Evolutionary conservation across 1,140 invertebrate species (phyloP).

Genomic region (Heterodera schachtii): DNA sequence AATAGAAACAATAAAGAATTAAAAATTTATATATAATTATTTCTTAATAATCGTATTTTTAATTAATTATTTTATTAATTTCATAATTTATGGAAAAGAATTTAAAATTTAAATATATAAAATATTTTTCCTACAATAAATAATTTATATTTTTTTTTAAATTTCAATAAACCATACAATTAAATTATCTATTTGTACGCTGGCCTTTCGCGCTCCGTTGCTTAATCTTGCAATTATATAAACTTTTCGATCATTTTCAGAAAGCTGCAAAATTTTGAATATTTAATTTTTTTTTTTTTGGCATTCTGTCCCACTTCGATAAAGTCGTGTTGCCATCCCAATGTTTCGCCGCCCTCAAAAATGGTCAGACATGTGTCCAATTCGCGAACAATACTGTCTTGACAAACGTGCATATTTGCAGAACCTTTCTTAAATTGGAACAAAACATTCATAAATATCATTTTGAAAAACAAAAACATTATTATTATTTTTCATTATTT

Average conservation of each 20-base stretch:
- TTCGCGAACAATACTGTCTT: constrained; percentile 56
- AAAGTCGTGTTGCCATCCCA: constrained; percentile 25
- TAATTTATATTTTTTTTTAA: too few relatives aligned
- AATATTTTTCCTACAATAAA: too few relatives aligned
- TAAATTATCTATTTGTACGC: constrained; percentile 46
- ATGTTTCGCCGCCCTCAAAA: neutral
- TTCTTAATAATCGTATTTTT: too few relatives aligned
- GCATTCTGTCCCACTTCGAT: constrained; percentile 34
- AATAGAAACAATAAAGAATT: too few relatives aligned
- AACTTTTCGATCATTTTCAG: constrained; percentile 60
- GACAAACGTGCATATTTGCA: constrained; percentile 58
- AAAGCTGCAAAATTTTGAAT: constrained; percentile 33
- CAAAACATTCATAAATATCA: too few relatives aligned
- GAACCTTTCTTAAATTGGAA: constrained; percentile 46
- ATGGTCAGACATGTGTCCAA: constrained; percentile 27
- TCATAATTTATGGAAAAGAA: too few relatives aligned
- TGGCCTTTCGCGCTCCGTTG: constrained; percentile 47
- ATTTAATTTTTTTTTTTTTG: neutral
- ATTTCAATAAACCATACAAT: neutral
- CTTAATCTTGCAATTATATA: constrained; percentile 53
- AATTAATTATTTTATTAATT: too few relatives aligned
- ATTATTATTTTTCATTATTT: too few relatives aligned
- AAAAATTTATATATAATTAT: too few relatives aligned
- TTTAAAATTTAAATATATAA: too few relatives aligned
- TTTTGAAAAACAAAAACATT: too few relatives aligned